Base-by-base conservation (phyloP, 2,888 invertebrate species). In the Cephus spinipes region DNA sequence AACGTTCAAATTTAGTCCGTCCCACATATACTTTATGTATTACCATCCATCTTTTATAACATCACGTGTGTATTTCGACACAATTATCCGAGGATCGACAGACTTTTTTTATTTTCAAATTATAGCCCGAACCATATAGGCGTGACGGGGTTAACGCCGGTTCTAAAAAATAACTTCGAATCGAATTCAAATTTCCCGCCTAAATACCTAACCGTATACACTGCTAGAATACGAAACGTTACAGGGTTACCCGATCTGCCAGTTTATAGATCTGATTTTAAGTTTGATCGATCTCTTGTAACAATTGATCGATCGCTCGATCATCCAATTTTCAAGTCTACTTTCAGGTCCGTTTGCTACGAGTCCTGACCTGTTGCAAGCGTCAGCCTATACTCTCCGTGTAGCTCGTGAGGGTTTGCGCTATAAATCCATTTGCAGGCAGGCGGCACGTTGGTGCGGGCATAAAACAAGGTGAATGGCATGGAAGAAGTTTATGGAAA, bases 401-500 rank as follows among this genome's bases (percentile, higher is more conserved):
- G 55, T 55, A 55, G 55, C 55, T 55, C 55, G 55, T 55, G 55
- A 55, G 23, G 55, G 23, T 55, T 55, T 55, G 55, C 31, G 31
- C 31, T 69, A 74, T 82, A 77, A 75, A 79, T 76, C 73, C n/a
- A 40, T 33, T 30, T 73, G 77, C 74, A 76, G 73, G 33, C 74
- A 73, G 76, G 77, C 78, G 81, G 77, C 81, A 80, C 80, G 78
- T 77, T 83, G 80, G 73, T 79, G 81, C 83, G 79, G 81, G 81
- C 83, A 85, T 87, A 85, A 86, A 87, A 84, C 84, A 85, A 81
- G 76, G 81, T 82, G 84, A 85, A 83, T 81, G 81, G 81, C 82
- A 80, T 79, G 80, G 77, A 82, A 81, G 84, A 85, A 85, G 85
- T 88, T 87, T 87, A 87, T 86, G 85, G 86, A 86, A 87, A 88